Conservation (phyloP, 2,797 vertebrate genomes). For the Gadopsis bispinosus region DNA sequence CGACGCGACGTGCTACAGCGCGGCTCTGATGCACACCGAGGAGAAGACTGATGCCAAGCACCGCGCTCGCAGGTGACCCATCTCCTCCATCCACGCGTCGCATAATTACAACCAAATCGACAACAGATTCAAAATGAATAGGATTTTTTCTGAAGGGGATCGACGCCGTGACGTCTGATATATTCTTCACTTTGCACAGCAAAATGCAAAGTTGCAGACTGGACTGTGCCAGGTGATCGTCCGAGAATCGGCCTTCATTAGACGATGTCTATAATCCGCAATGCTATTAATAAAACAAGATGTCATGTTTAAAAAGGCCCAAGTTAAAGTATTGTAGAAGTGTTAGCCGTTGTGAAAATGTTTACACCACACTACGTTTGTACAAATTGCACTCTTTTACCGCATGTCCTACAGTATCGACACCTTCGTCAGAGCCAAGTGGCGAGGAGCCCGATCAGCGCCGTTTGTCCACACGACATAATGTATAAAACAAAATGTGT, state of each 20-base stretch:
- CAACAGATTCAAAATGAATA: background rate
- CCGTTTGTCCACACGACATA: background rate
- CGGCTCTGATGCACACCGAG: no score
- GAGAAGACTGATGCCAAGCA: no score
- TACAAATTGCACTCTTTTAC: background rate
- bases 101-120: background rate
- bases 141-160: background rate
- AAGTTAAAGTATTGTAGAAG: background rate
- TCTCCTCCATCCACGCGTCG: background rate
- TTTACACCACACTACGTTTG: background rate
- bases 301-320: background rate
- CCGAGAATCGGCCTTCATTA: background rate
- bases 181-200: background rate
- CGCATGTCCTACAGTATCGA: background rate
- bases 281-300: background rate
- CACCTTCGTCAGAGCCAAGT: background rate
- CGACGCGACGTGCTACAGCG: no score
- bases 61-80: background rate
- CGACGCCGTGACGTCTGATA: background rate
- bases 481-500: background rate
- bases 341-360: constrained; percentile 2
- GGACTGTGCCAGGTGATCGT: background rate
- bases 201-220: background rate
- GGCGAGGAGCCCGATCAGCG: background rate
- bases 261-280: background rate